A percentile compares a stretch with the other conserved stretches of the same genome.
Conservation (phyloP, 2,113 vertebrate species). For the Miniopterus natalensis region DNA sequence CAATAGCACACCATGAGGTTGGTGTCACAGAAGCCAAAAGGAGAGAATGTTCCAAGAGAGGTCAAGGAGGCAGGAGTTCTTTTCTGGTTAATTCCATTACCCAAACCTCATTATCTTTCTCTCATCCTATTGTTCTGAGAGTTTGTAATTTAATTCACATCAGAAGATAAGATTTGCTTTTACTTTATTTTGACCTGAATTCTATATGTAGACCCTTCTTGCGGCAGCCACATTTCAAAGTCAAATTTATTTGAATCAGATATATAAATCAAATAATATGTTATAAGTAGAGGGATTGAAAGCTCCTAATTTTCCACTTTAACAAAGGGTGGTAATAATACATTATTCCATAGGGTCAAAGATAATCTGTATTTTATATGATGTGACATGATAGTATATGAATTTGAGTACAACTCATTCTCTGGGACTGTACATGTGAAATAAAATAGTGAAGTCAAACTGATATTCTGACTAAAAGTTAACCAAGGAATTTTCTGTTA, state of each 20-base stretch:
- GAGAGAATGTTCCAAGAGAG: neutral
- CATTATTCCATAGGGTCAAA: slow-evolving; percentile 6
- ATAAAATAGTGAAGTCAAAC: neutral
- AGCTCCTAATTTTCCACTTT: slow-evolving; percentile 24
- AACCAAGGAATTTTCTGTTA: neutral
- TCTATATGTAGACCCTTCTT: slow-evolving; percentile 52
- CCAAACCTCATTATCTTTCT: slow-evolving; percentile 63
- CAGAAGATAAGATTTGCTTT: slow-evolving; percentile 72
- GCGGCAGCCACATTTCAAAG: slow-evolving; percentile 64
- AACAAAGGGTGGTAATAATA: neutral
- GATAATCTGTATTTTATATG: neutral
- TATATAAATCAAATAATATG: slow-evolving; percentile 69
- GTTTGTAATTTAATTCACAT: slow-evolving; percentile 70
- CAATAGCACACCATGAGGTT: neutral
- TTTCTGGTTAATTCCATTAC: slow-evolving; percentile 34
- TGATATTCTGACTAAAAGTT: slow-evolving; percentile 22
- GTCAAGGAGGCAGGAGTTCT: neutral
- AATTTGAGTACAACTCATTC: neutral
- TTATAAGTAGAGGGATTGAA: neutral
- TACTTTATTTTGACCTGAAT: slow-evolving; percentile 75
- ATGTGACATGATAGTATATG: neutral
- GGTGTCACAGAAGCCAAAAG: neutral
- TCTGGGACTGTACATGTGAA: neutral
- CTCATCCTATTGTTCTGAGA: slow-evolving; percentile 47
- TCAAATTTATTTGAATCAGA: slow-evolving; percentile 70